A percentile compares a stretch with the other conserved stretches of the same genome.
phyloP scores from a whole-genome alignment of 1,140 invertebrate species.

The Lethocerus indicus region DNA sequence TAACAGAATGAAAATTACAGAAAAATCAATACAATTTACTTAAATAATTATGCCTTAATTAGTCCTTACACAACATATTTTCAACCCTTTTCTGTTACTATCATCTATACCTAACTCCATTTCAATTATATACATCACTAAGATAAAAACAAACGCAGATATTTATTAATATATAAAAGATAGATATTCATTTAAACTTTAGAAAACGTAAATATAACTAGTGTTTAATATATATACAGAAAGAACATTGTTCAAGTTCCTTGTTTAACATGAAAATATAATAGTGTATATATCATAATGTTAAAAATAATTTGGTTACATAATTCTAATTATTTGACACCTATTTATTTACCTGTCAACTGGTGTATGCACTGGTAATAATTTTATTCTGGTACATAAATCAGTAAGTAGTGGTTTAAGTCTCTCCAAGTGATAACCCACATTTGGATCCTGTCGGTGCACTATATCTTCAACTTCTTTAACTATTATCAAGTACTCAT shows the following conservation, averaged over 20 bases:
- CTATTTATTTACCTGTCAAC: constrained; percentile 33
- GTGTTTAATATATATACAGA: not conserved
- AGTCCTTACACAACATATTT: not conserved
- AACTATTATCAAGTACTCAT: constrained; percentile 47
- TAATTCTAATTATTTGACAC: not conserved
- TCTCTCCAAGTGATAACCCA: constrained; percentile 39
- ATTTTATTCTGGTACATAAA: constrained; percentile 39
- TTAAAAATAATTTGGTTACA: not conserved
- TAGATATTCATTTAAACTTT: not conserved
- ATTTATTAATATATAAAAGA: not conserved
- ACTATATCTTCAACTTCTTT: constrained; percentile 29
- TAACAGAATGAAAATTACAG: constrained; percentile 17
- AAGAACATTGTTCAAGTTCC: too few relatives aligned
- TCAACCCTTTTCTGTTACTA: not conserved
- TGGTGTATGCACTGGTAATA: constrained; percentile 38
- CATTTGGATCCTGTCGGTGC: constrained; percentile 23
- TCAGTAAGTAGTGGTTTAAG: constrained; percentile 40
- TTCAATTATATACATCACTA: not conserved
- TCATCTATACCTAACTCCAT: not conserved
- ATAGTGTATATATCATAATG: not conserved
- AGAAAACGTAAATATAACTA: not conserved
- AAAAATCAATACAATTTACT: not conserved
- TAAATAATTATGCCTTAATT: not conserved
- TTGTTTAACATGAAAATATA: not conserved
- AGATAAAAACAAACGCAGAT: not conserved